Conservation (phyloP, 2,888 invertebrate species). For the Encarsia formosa region DNA sequence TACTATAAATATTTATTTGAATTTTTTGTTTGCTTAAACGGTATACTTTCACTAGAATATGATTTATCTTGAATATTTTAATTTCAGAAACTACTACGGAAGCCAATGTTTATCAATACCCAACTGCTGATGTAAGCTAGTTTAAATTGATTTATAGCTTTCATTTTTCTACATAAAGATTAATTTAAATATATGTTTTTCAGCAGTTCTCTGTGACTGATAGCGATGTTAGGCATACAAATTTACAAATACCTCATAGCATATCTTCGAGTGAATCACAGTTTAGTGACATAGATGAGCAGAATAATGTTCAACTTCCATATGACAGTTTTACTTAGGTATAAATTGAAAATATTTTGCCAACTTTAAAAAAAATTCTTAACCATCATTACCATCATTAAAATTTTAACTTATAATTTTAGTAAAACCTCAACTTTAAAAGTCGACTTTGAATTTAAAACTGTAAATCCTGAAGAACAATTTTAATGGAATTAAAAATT, state of each 20-base stretch:
- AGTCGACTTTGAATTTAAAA: too few species aligned
- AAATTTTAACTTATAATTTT: too few species aligned
- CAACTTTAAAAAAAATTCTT: neutral
- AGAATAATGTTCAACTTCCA: constrained; percentile 38
- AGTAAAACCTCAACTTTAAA: too few species aligned
- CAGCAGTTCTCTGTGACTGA: constrained; percentile 30
- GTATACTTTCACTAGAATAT: too few species aligned
- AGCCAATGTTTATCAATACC: constrained; percentile 32
- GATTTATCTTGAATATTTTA: too few species aligned
- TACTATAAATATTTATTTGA: too few species aligned
- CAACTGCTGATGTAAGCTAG: constrained; percentile 38
- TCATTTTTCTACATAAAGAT: neutral
- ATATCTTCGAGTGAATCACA: constrained; percentile 42
- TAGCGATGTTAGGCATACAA: constrained; percentile 38
- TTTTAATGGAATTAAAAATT: too few species aligned
- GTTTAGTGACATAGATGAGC: constrained; percentile 39
- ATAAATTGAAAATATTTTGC: constrained; percentile 32
- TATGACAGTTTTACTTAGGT: constrained; percentile 37
- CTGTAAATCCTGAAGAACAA: too few species aligned
- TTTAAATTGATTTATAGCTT: neutral
- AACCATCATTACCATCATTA: too few species aligned
- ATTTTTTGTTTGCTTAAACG: too few species aligned
- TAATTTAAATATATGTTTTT: neutral
- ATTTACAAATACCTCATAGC: constrained; percentile 39
- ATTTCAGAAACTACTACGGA: constrained; percentile 37